Evolutionary conservation across 1,140 invertebrate species (phyloP), one percentile per base, ranked within the genome.

Genomic region (Lepidotrigona ventralis): DNA sequence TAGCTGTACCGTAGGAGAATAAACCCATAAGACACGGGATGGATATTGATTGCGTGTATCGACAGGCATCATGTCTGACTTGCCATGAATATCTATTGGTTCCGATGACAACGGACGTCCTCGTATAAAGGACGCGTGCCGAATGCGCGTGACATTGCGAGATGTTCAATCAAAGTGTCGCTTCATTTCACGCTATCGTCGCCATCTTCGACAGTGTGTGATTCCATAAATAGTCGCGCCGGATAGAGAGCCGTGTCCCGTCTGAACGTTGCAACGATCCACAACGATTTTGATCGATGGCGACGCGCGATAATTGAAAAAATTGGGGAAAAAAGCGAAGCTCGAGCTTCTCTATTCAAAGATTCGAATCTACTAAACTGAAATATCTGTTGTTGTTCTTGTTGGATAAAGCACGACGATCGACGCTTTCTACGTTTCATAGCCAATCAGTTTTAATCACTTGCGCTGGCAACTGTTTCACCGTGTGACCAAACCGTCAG

Each of bases 61-160:
- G 73, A 77, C 73, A 76, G 80, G 33, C 80, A 58, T 77, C 80
- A n/a, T 75, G 64, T 77, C 53, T 77, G 80, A 77, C 64, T 69
- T 58, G n/a, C 73, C 80, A 82, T 82, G 80, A 82, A 82, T 82
- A 82, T 82, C 80, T 77, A 82, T 77, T n/a, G 72, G 73, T n/a
- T 15, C 33, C 12, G 64, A 69, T 76, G 73, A 82, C 73, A 82
- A 82, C 64, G 73, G 56, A 77, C 73, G 73, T 68, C 21, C 80
- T 68, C 51, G 73, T 77, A 82, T 77, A 82, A 82, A 69, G 73
- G 73, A 58, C 63, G 53, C 73, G 54, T 46, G 63, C 60, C 73
- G 73, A 82, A 82, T 82, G 73, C 53, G 53, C 73, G 53, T 82
- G 73, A 82, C 80, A 69, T 77, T 64, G 60, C 73, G 80, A 76